Evolutionary conservation across 1,140 invertebrate species (phyloP).

Genomic region (Drosophila sechellia): DNA sequence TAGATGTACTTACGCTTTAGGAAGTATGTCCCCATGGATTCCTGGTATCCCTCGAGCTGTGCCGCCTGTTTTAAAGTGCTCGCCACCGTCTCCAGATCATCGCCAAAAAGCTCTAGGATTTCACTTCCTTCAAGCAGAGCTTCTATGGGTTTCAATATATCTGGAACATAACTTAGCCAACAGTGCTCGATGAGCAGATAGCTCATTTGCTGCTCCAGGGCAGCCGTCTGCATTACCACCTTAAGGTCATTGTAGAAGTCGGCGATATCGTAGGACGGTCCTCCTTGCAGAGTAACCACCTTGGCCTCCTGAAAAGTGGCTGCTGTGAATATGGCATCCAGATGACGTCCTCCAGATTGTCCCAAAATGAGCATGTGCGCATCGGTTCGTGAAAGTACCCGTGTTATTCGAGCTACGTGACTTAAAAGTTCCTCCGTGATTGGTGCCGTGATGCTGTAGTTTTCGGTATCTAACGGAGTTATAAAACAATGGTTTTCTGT

Average conservation of each 20-base stretch:
- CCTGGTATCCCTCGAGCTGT: slow-evolving; percentile 83
- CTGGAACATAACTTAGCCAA: slow-evolving; percentile 86
- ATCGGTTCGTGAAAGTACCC: slow-evolving; percentile 87
- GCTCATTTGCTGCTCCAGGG: slow-evolving; percentile 91
- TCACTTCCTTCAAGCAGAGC: slow-evolving; percentile 85
- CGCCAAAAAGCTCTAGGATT: slow-evolving; percentile 80
- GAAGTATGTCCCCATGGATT: slow-evolving; percentile 82
- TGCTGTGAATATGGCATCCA: slow-evolving; percentile 90
- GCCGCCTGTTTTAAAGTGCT: slow-evolving; percentile 73
- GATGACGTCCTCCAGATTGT: slow-evolving; percentile 90
- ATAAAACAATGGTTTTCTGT: too few relatives aligned
- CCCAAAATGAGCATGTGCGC: slow-evolving; percentile 91
- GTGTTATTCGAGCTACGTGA: slow-evolving; percentile 87
- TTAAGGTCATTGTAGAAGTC: slow-evolving; percentile 86
- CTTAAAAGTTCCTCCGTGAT: slow-evolving; percentile 89
- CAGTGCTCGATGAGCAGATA: slow-evolving; percentile 93
- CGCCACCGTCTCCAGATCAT: slow-evolving; percentile 81
- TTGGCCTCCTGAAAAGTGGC: slow-evolving; percentile 89
- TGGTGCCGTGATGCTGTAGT: slow-evolving; percentile 85
- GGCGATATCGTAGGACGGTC: slow-evolving; percentile 54
- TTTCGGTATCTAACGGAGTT: slow-evolving; percentile 62
- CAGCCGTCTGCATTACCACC: slow-evolving; percentile 91
- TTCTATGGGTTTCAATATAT: slow-evolving; percentile 88
- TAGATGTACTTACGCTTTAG: slow-evolving; percentile 63
- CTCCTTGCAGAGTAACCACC: slow-evolving; percentile 85